Evolutionary conservation across 2,797 vertebrate species (phyloP).

Genomic region (Rhinophrynus dorsalis): DNA sequence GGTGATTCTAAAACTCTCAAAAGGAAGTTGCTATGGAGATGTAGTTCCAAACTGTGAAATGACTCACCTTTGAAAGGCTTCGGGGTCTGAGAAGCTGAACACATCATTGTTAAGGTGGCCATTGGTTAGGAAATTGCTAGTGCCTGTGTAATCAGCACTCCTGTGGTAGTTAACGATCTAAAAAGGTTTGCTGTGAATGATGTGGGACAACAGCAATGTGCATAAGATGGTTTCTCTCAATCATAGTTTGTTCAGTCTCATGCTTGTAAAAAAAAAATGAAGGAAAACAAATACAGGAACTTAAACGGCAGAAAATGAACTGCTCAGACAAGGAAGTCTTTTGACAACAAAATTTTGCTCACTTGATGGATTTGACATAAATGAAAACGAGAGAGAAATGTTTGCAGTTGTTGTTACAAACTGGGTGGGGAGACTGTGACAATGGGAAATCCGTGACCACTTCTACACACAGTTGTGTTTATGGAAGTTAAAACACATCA

Average conservation of each 20-base stretch:
- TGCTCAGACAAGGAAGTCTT: neutral
- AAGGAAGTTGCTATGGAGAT: slow-evolving; percentile 99
- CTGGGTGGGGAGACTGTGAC: neutral
- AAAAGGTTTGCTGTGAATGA: slow-evolving; percentile 99
- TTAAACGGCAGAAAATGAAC: neutral
- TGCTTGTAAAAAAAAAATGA: slow-evolving; percentile 61
- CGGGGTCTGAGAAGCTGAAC: slow-evolving; percentile 98
- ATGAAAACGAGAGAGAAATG: neutral
- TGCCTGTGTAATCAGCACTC: slow-evolving; percentile 99
- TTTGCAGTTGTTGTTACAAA: neutral
- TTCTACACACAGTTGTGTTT: neutral
- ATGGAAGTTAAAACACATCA: slow-evolving; percentile 10
- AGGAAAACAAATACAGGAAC: slow-evolving; percentile 51
- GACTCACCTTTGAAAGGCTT: slow-evolving; percentile 99
- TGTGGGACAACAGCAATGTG: slow-evolving; percentile 98
- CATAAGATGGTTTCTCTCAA: slow-evolving; percentile 89
- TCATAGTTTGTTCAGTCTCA: slow-evolving; percentile 77
- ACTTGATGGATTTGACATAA: slow-evolving; percentile 14
- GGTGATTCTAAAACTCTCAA: slow-evolving; percentile 99
- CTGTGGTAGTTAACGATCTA: slow-evolving; percentile 99
- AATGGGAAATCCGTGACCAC: neutral
- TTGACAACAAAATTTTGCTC: slow-evolving; percentile 3
- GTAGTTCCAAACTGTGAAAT: slow-evolving; percentile 99
- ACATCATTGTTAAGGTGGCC: slow-evolving; percentile 99
- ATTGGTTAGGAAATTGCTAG: slow-evolving; percentile 99